A percentile compares a stretch with the other conserved stretches of the same genome.
Evolutionary conservation across 2,888 invertebrate genomes (phyloP).

Genomic region (Aspidiotus destructor): DNA sequence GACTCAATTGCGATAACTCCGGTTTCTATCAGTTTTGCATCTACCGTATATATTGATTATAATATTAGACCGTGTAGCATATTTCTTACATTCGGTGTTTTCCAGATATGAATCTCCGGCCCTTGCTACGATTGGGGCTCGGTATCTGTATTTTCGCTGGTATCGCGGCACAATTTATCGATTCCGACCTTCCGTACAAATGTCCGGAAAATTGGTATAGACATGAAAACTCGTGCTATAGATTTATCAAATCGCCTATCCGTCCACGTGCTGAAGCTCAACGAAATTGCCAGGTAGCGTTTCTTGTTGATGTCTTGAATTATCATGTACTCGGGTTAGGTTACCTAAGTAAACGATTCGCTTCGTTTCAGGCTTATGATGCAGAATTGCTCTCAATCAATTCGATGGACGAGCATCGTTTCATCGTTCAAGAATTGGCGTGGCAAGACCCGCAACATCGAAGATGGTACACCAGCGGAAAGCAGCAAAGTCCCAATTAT

Average conservation of each 20-base stretch:
- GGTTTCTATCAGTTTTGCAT: no score
- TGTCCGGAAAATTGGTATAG: slow-evolving; percentile 86
- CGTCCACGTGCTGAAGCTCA: slow-evolving; percentile 70
- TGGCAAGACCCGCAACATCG: slow-evolving; percentile 74
- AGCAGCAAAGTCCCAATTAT: slow-evolving; percentile 60
- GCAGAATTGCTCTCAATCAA: slow-evolving; percentile 72
- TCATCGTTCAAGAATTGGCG: slow-evolving; percentile 70
- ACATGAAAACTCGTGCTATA: slow-evolving; percentile 71
- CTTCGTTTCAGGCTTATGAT: slow-evolving; percentile 54
- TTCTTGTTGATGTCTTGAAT: background rate
- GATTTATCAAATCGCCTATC: slow-evolving; percentile 78
- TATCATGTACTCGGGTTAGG: background rate
- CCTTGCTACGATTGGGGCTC: background rate
- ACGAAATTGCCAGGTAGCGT: slow-evolving; percentile 57
- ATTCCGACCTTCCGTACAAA: slow-evolving; percentile 36
- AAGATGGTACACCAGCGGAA: slow-evolving; percentile 76
- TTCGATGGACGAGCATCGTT: slow-evolving; percentile 75
- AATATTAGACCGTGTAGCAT: no score
- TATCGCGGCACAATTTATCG: background rate
- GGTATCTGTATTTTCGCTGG: background rate
- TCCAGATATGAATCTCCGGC: background rate
- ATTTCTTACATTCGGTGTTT: no score
- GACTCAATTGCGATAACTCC: no score
- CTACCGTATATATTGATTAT: no score
- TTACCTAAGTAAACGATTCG: background rate